Percentiles rank a stretch among this genome's conserved stretches.
These are phyloP conservation scores for Sternarchorhynchus goeldii DNA, from an alignment of 2,797 vertebrate species.

Conservation along the genomic window DNA sequence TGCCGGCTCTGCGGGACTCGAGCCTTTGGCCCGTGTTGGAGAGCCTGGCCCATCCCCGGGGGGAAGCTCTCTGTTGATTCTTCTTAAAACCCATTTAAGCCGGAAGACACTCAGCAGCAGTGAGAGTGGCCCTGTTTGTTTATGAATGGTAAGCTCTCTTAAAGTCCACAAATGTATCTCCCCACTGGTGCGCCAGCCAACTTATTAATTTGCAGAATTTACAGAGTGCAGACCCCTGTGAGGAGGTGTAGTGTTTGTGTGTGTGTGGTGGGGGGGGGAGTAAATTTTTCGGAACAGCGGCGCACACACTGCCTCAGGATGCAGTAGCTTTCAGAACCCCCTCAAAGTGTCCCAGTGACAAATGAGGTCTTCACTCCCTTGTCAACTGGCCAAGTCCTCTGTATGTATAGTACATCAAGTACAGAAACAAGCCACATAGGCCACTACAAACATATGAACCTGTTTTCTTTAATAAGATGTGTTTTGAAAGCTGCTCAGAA, in stretches of 20 bases:
- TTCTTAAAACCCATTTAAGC: conserved; percentile 63
- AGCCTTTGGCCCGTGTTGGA: conserved; percentile 56
- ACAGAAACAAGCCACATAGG: conserved; percentile 61
- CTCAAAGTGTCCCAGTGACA: conserved; percentile 68
- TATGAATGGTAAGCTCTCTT: conserved; percentile 81
- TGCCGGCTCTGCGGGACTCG: conserved; percentile 1
- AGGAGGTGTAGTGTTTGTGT: too few species aligned
- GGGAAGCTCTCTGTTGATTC: conserved; percentile 63
- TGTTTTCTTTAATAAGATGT: conserved; percentile 79
- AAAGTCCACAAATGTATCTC: conserved; percentile 70
- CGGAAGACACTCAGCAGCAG: conserved; percentile 66
- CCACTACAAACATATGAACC: conserved; percentile 70
- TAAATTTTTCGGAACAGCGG: conserved; percentile 54
- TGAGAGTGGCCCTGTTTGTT: conserved; percentile 79
- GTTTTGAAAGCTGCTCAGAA: conserved; percentile 68
- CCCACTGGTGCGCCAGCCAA: conserved; percentile 72
- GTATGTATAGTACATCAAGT: conserved; percentile 62
- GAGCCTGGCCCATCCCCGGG: conserved; percentile 57
- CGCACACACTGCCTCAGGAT: conserved; percentile 64
- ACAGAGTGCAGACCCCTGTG: conserved; percentile 67
- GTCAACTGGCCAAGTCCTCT: conserved; percentile 62
- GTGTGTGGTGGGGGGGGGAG: too few species aligned
- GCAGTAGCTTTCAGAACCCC: conserved; percentile 66
- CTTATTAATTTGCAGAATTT: conserved; percentile 75
- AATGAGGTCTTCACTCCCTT: conserved; percentile 62